Base-by-base conservation (phyloP, 2,797 vertebrate species). In the Esox masquinongy region DNA sequence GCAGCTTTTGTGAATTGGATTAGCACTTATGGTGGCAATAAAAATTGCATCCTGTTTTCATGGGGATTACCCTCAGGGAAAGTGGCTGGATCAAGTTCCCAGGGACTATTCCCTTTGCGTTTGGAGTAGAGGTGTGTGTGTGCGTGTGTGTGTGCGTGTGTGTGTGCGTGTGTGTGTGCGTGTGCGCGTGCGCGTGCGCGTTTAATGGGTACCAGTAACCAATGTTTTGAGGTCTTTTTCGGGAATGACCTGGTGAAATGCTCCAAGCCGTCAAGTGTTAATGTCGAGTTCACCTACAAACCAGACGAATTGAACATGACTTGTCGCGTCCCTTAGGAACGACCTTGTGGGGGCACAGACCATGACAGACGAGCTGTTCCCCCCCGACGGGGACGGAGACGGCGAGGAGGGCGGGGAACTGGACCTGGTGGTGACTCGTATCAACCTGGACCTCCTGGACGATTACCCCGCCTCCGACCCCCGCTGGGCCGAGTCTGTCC, bases 381-480 rank as follows among this genome's bases (percentile, higher is more conserved):
- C 96, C 6, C 75, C 86, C 1, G 90, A 88, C 9, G 12, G 78
- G 29, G 78, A 22, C 92, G 56, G 56, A 59, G 56, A 94, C 51
- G 80, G 90, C 47, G 92, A 92, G 70, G 89, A 91, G 0, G 92
- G 94, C 17, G 61, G 82, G n/a, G 96, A 98, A 66, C 91, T 99
- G 74, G 96, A 99, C 67, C 79, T 51, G 29, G 85, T 95, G 26
- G 95, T 98, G 76, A 94, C 91, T 31, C 95, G 94, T 47, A 97
- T 99, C 82, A 95, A 97, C 64, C 85, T 96, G 77, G 96, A 98
- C 76, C 91, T 99, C 81, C 90, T 98, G 80, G 97, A 99, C 16
- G 98, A 99, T 78, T 99, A 97, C 78, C 97, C 98, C 3, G 97
- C 97, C 0, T 97, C 96, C 2, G 98, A 99, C 82, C 98, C 98